These are phyloP conservation scores for Bostrychus sinensis DNA, from an alignment of 2,113 vertebrate genomes.

Conservation along the genomic window DNA sequence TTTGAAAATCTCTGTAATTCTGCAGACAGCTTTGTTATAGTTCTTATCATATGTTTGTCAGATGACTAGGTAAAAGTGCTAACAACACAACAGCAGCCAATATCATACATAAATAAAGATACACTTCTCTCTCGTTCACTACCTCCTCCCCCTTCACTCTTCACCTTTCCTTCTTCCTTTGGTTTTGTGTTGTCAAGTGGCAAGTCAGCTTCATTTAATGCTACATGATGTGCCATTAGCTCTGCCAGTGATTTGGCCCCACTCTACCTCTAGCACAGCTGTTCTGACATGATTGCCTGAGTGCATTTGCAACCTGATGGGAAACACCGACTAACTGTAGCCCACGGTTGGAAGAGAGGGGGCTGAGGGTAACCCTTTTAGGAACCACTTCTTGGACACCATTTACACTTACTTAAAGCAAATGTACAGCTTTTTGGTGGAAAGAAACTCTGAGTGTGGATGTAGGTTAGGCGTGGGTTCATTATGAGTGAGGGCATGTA, in stretches of 20 bases:
- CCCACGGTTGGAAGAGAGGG: slow-evolving; percentile 14
- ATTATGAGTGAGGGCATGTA: slow-evolving; percentile 31
- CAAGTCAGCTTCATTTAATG: slow-evolving; percentile 48
- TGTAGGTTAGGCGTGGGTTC: slow-evolving; percentile 28
- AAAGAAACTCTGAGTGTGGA: slow-evolving; percentile 5
- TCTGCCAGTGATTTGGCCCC: slow-evolving; percentile 41
- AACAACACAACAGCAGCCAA: background rate
- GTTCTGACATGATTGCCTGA: slow-evolving; percentile 50
- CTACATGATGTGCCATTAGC: slow-evolving; percentile 60
- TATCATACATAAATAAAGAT: slow-evolving; percentile 11
- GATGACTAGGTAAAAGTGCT: no score
- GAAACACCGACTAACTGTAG: slow-evolving; percentile 31
- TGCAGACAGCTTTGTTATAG: no score
- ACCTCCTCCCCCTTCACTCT: background rate
- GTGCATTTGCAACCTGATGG: slow-evolving; percentile 61
- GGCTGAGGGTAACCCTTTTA: slow-evolving; percentile 32
- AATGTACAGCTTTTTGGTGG: slow-evolving; percentile 2
- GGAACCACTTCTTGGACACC: slow-evolving; percentile 38
- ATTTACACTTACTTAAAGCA: slow-evolving; percentile 42
- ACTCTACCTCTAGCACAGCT: slow-evolving; percentile 19
- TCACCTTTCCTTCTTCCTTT: slow-evolving; percentile 15
- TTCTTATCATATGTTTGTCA: no score
- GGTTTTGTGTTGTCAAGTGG: slow-evolving; percentile 27
- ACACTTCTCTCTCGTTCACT: no score
- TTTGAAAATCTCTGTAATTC: no score